phyloP scores from a whole-genome alignment of 2,113 vertebrate species.

The Gulo gulo region DNA sequence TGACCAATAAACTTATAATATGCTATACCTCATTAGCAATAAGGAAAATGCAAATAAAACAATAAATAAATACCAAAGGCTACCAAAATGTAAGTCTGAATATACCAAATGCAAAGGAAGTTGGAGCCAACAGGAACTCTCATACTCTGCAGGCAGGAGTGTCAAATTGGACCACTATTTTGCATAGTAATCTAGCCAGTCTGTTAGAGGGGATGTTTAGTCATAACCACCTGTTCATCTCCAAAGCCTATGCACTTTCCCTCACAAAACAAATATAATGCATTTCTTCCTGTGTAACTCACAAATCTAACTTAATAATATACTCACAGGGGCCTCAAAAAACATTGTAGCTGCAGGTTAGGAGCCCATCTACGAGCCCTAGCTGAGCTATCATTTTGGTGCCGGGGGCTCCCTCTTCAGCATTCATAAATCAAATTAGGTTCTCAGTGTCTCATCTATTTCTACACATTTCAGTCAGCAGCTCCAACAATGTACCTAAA shows the following conservation, averaged over 20 bases:
- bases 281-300: background rate
- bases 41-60: background rate
- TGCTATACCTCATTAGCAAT: background rate
- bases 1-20: background rate
- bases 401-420: background rate
- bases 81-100: background rate
- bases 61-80: background rate
- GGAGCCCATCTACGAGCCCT: fast-evolving
- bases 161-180: background rate
- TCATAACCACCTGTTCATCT: background rate
- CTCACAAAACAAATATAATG: background rate
- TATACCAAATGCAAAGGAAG: background rate
- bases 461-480: background rate
- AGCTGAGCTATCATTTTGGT: background rate
- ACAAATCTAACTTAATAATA: background rate
- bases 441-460: background rate
- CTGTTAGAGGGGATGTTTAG: background rate
- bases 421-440: background rate
- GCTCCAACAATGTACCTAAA: background rate
- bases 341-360: background rate
- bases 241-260: background rate
- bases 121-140: background rate
- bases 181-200: background rate
- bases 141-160: background rate
- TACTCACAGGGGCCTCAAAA: background rate